A percentile compares a stretch with the other conserved stretches of the same genome.
Evolutionary conservation across 1,140 invertebrate species (phyloP).

Genomic region (Drosophila littoralis): DNA sequence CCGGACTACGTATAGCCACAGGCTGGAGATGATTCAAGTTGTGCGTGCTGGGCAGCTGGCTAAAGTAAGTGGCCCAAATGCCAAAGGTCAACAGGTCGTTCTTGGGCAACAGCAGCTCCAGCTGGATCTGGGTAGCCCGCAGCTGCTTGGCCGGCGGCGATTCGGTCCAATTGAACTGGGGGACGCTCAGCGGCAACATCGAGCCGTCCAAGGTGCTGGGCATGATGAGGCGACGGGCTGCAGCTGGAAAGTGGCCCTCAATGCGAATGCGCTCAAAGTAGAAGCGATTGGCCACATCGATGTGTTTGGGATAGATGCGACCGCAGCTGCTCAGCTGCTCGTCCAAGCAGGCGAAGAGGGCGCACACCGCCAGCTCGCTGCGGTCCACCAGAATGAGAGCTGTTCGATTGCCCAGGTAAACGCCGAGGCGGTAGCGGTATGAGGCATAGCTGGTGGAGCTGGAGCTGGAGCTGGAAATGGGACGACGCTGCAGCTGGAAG

Average conservation of each 20-base stretch:
- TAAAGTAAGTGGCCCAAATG: conserved; percentile 78
- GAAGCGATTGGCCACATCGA: conserved; percentile 42
- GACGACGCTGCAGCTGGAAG: conserved; percentile 27
- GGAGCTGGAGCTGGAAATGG: neutral
- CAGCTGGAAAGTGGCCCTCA: conserved; percentile 50
- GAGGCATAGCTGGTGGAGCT: neutral
- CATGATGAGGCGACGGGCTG: conserved; percentile 68
- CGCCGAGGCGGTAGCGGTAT: conserved; percentile 84
- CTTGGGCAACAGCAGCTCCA: conserved; percentile 41
- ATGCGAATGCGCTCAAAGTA: conserved; percentile 61
- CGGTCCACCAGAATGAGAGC: conserved; percentile 68
- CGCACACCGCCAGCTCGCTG: conserved; percentile 82
- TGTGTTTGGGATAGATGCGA: conserved; percentile 49
- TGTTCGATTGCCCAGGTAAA: conserved; percentile 75
- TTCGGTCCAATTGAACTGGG: conserved; percentile 56
- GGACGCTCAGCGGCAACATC: conserved; percentile 63
- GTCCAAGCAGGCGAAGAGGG: conserved; percentile 82
- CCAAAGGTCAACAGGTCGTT: conserved; percentile 73
- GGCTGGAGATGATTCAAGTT: conserved; percentile 67
- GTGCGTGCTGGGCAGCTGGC: conserved; percentile 42
- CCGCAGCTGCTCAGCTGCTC: conserved; percentile 69
- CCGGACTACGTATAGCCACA: neutral
- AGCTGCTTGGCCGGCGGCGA: neutral
- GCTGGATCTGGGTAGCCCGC: conserved; percentile 8
- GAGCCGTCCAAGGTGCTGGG: conserved; percentile 69